Evolutionary conservation across 2,888 invertebrate species (phyloP).

Genomic region (Patella pellucida): DNA sequence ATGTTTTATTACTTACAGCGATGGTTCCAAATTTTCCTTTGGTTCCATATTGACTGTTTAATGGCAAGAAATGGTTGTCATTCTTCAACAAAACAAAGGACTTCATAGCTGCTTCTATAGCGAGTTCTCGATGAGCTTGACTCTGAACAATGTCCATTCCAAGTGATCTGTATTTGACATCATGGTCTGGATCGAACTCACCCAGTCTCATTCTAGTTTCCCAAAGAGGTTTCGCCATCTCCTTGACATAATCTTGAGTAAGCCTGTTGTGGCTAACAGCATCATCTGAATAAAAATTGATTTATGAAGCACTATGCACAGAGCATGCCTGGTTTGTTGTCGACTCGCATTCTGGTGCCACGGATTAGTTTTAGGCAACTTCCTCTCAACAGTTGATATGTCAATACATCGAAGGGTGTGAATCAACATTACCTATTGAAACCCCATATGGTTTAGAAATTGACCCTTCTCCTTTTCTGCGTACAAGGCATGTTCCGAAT

Average conservation of each 20-base stretch:
- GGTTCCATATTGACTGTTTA: slow-evolving; percentile 16
- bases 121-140: slow-evolving; percentile 39
- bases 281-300: slow-evolving; percentile 31
- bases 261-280: slow-evolving; percentile 44
- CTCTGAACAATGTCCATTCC: slow-evolving; percentile 45
- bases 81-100: slow-evolving; percentile 59
- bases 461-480: too few relatives aligned
- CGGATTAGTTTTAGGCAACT: too few relatives aligned
- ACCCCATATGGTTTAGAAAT: too few relatives aligned
- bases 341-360: too few relatives aligned
- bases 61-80: slow-evolving; percentile 35
- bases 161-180: slow-evolving; percentile 56
- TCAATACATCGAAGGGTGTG: too few relatives aligned
- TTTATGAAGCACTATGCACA: too few relatives aligned
- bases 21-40: too few relatives aligned
- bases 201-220: slow-evolving; percentile 52
- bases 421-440: too few relatives aligned
- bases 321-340: too few relatives aligned
- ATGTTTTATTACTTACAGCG: too few relatives aligned
- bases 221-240: slow-evolving; percentile 44
- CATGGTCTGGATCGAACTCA: slow-evolving; percentile 51
- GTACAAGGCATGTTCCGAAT: too few relatives aligned
- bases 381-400: too few relatives aligned
- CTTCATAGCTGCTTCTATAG: slow-evolving; percentile 24
- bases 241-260: slow-evolving; percentile 35